A percentile compares a stretch with the other conserved stretches of the same genome.
phyloP scores from a whole-genome alignment of 2,888 invertebrate species.

The Selenia dentaria region DNA sequence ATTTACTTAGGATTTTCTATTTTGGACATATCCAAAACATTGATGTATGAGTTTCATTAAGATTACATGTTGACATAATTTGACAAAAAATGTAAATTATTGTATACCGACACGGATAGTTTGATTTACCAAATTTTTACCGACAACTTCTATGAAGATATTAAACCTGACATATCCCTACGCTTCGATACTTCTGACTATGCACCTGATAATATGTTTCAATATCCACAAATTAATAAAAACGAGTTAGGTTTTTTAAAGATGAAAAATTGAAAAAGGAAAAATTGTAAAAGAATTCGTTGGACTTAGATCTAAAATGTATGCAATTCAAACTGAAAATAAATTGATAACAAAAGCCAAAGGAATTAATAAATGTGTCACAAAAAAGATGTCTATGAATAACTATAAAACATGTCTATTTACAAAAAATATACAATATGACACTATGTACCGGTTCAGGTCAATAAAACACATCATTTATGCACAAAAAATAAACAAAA shows the following conservation, averaged over 20 bases:
- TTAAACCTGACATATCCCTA: background rate
- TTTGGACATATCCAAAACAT: too few species aligned
- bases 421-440: background rate
- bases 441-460: background rate
- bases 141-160: conserved; percentile 6
- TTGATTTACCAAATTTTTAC: conserved; percentile 11
- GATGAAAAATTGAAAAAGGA: conserved; percentile 29
- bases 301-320: background rate
- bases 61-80: conserved; percentile 3
- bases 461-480: conserved; percentile 32
- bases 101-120: conserved; percentile 14
- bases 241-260: conserved; percentile 30
- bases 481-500: conserved; percentile 33
- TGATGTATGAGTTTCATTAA: too few species aligned
- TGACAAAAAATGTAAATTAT: background rate
- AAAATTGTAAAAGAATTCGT: conserved; percentile 1
- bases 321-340: background rate
- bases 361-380: background rate
- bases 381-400: background rate
- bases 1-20: too few species aligned
- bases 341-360: background rate
- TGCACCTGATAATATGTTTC: conserved; percentile 4
- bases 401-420: background rate
- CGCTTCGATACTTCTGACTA: conserved; percentile 9
- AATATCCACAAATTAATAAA: conserved; percentile 20